Conservation (phyloP, 2,113 vertebrate species). For the Pangasianodon hypophthalmus region DNA sequence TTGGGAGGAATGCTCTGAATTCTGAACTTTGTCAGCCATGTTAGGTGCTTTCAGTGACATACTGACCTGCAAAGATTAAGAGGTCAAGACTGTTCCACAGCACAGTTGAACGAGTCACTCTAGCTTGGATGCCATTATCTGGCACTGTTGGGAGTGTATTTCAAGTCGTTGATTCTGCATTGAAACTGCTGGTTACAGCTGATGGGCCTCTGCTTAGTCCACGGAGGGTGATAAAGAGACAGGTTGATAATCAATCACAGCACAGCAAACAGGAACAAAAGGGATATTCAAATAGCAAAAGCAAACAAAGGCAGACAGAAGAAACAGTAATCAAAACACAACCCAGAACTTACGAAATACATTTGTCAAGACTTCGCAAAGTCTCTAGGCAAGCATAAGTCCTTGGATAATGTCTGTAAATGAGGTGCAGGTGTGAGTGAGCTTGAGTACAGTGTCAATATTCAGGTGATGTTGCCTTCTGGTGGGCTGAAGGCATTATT, state of each 20-base stretch:
- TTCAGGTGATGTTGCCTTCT: slow-evolving; percentile 12
- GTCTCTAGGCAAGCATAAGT: background rate
- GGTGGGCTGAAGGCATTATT: background rate
- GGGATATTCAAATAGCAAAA: background rate
- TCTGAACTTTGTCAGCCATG: background rate
- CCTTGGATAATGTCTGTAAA: background rate
- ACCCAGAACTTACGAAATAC: background rate
- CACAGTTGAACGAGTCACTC: background rate
- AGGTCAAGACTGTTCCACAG: background rate
- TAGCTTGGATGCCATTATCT: background rate
- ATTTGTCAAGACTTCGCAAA: background rate
- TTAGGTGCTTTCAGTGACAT: background rate
- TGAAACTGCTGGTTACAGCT: background rate
- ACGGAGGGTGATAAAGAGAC: background rate
- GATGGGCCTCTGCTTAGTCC: background rate
- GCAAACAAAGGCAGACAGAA: background rate
- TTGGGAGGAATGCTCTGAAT: background rate
- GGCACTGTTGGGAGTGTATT: background rate
- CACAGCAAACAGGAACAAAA: background rate
- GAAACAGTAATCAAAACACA: background rate
- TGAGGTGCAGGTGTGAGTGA: background rate
- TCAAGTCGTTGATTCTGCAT: background rate
- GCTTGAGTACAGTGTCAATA: background rate
- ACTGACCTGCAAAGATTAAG: background rate
- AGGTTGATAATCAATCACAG: background rate